Conservation (phyloP, 2,888 invertebrate species). For the Helobdella robusta region DNA sequence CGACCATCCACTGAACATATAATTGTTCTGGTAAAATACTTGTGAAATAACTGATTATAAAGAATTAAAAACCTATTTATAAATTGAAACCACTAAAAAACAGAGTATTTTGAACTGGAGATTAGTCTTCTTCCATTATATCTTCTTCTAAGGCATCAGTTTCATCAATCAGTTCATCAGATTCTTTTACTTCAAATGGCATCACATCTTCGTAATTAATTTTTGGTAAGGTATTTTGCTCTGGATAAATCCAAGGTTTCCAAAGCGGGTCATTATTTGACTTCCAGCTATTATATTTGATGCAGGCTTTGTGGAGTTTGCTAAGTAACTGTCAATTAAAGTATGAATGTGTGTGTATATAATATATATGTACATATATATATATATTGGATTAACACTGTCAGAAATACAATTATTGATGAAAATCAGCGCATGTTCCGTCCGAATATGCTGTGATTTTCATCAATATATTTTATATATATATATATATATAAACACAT, state of each 20-base stretch:
- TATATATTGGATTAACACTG: too few relatives aligned
- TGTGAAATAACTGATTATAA: too few relatives aligned
- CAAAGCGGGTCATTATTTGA: constrained; percentile 61
- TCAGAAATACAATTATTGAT: neutral
- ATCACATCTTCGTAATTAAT: constrained; percentile 12
- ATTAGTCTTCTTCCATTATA: neutral
- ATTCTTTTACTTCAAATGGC: constrained; percentile 6
- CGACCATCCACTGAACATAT: too few relatives aligned
- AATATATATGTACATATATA: too few relatives aligned
- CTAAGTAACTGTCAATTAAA: constrained; percentile 55
- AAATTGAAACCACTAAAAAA: too few relatives aligned
- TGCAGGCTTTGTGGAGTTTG: constrained; percentile 58
- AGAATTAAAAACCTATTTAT: too few relatives aligned
- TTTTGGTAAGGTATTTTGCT: constrained; percentile 63
- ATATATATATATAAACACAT: too few relatives aligned
- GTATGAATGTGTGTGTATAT: too few relatives aligned
- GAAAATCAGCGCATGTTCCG: neutral
- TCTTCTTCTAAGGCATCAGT: constrained; percentile 25
- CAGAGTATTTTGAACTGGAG: too few relatives aligned
- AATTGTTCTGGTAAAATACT: too few relatives aligned
- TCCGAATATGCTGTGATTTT: too few relatives aligned
- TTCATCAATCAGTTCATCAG: constrained; percentile 26
- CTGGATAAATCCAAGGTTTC: constrained; percentile 80
- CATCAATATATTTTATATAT: too few relatives aligned
- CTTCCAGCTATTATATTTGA: constrained; percentile 76